Base-by-base conservation (phyloP, 1,140 invertebrate genomes). In the Fopius arisanus region DNA sequence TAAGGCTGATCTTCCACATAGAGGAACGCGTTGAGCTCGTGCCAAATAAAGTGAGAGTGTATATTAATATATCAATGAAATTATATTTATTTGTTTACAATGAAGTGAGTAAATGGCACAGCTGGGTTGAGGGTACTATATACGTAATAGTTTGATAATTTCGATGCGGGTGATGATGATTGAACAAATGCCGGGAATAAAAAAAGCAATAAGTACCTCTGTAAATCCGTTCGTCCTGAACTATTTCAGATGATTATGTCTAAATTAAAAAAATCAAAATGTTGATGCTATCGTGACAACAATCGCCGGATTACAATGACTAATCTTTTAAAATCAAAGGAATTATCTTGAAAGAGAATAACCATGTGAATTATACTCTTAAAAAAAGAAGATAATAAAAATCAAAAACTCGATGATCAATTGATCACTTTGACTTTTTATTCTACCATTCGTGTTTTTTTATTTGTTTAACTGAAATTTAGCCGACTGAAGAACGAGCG, bases 1-100 rank as follows among this genome's bases (percentile, higher is more conserved):
- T 74, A 80, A 81, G 80, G 78, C 80, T 82, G 80, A 82, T 67
- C 75, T 80, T 72, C 54, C 76, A 66, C 67, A 73, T 19, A 54
- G 78, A 75, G 71, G 51, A 78, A 72, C 66, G 67, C 73, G 74
- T 67, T 75, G 75, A 74, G 78, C 79, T 71, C 78, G 77, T 76
- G 65, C 59, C 75, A 75, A 80, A 59, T 16, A 70, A 62, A 70
- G 4, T 31, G 51, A 31, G 31, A 70, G n/a, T 14, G 33, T 26
- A 69, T n/a, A 69, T 69, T 59, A 59, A 59, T 59, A 59, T 59
- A 59, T 59, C 23, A 28, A 59, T 26, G 23, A 59, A 59, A 59
- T 48, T 29, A 80, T 78, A 80, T 81, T 81, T 81, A 81, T 81
- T 81, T 81, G 78, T 81, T 80, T 81, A 81, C 79, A 72, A 78